phyloP scores from a whole-genome alignment of 2,888 invertebrate genomes.

The Scaptodrosophila latifasciaeformis region DNA sequence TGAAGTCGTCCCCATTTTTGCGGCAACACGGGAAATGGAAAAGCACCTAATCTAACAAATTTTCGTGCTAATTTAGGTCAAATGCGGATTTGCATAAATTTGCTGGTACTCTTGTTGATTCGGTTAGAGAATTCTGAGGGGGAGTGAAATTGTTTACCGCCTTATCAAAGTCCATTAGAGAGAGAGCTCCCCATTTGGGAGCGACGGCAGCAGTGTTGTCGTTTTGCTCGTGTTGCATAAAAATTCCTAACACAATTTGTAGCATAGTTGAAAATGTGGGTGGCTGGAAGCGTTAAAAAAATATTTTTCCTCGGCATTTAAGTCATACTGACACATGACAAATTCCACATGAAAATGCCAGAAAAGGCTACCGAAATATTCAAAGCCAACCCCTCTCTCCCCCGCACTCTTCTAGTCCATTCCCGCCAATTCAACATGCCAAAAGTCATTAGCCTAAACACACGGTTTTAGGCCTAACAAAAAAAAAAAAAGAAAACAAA shows the following conservation, averaged over 20 bases:
- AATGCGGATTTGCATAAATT: constrained; percentile 68
- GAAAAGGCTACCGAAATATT: not conserved
- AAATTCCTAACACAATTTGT: not conserved
- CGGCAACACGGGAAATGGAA: constrained; percentile 50
- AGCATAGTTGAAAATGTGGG: constrained; percentile 6
- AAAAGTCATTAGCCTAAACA: constrained; percentile 65
- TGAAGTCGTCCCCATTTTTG: not conserved
- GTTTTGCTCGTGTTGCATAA: constrained; percentile 12
- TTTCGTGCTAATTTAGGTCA: constrained; percentile 71
- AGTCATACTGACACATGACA: constrained; percentile 69
- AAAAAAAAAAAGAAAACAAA: no score
- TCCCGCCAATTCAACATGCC: constrained; percentile 28
- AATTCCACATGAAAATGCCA: constrained; percentile 49
- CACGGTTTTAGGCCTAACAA: constrained; percentile 40
- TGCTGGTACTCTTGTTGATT: no score
- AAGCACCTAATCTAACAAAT: constrained; percentile 66
- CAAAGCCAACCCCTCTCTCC: constrained; percentile 24
- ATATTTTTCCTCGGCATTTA: constrained; percentile 65
- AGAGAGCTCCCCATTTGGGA: constrained; percentile 5
- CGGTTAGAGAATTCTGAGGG: no score
- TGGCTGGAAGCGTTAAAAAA: constrained; percentile 1
- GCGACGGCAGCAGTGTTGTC: constrained; percentile 33
- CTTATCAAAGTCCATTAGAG: constrained; percentile 67
- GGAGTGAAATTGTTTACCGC: no score
- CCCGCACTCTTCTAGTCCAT: constrained; percentile 2